Conservation (phyloP, 2,888 invertebrate species). For the Lasiommata megera region DNA sequence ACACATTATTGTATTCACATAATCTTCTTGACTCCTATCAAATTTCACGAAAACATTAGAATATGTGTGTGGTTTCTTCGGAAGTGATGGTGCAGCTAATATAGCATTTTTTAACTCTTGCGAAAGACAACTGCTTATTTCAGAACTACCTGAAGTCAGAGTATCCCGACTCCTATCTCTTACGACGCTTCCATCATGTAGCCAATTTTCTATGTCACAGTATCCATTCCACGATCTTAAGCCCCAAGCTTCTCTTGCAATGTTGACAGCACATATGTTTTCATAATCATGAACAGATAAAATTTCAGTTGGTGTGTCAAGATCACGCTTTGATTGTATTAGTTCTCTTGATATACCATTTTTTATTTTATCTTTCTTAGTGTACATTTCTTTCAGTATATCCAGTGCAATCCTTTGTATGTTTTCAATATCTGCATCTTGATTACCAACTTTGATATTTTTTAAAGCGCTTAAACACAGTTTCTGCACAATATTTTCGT, state of each 20-base stretch:
- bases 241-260: constrained; percentile 84
- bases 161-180: constrained; percentile 81
- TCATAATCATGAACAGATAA: constrained; percentile 85
- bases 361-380: constrained; percentile 71
- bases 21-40: constrained; percentile 73
- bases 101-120: constrained; percentile 72
- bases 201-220: constrained; percentile 83
- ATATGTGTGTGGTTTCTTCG: constrained; percentile 68
- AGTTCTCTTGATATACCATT: constrained; percentile 53
- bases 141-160: constrained; percentile 80
- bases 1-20: constrained; percentile 76
- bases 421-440: constrained; percentile 78
- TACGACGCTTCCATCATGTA: constrained; percentile 83
- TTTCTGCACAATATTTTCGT: constrained; percentile 79
- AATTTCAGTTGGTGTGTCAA: constrained; percentile 79
- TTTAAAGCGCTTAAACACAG: constrained; percentile 76
- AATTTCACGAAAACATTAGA: constrained; percentile 73
- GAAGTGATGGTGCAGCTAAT: constrained; percentile 67
- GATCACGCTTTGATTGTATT: constrained; percentile 66
- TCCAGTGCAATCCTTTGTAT: constrained; percentile 78
- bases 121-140: constrained; percentile 74
- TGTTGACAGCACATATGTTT: constrained; percentile 84
- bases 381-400: constrained; percentile 77
- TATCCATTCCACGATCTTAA: constrained; percentile 84
- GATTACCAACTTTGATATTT: constrained; percentile 78